These are phyloP conservation scores for Athene noctua DNA, from an alignment of 2,113 vertebrate genomes.

Conservation along the genomic window DNA sequence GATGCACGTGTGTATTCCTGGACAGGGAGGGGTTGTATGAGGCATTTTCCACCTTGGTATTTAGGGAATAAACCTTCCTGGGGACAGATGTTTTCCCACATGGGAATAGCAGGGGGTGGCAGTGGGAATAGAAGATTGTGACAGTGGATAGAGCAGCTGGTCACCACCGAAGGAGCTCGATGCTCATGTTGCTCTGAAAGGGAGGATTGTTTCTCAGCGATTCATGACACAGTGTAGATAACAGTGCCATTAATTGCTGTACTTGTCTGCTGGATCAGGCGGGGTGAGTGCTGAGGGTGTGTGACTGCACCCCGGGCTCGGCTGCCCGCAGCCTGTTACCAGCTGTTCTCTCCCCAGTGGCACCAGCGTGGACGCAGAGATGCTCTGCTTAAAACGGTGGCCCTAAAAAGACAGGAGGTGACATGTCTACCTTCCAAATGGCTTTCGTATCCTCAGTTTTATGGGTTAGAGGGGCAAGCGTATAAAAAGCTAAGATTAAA, in stretches of 20 bases:
- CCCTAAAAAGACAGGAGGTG: not conserved
- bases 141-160: not conserved
- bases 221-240: not conserved
- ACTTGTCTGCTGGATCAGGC: not conserved
- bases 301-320: not conserved
- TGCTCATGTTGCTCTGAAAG: constrained; percentile 11
- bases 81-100: not conserved
- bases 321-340: not conserved
- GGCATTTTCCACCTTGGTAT: not conserved
- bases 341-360: not conserved
- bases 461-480: not conserved
- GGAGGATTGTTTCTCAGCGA: constrained; percentile 1
- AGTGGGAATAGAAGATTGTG: not conserved
- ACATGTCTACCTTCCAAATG: not conserved
- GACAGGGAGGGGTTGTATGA: not conserved
- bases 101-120: not conserved
- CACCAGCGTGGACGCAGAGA: not conserved
- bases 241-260: constrained; percentile 18
- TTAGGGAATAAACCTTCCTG: not conserved
- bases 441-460: not conserved
- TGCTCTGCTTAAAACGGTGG: not conserved
- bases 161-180: not conserved
- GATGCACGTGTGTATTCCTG: fast-evolving
- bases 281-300: not conserved
- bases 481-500: not conserved